Conservation (phyloP, 2,113 vertebrate species). For the Coreoperca whiteheadi region DNA sequence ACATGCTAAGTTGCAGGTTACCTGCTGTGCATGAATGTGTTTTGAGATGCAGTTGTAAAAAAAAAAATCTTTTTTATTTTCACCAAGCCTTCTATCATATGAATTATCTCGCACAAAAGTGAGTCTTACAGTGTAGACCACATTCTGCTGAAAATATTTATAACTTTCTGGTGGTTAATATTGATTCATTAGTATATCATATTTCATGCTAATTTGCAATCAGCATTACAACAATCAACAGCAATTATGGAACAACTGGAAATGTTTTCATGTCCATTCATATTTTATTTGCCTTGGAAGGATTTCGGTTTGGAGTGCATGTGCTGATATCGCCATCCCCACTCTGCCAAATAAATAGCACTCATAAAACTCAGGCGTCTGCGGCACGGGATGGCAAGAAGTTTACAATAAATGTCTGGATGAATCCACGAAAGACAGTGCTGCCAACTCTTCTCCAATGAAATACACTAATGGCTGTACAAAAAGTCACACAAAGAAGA, state of each 20-base stretch:
- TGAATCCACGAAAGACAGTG: slow-evolving; percentile 71
- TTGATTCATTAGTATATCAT: slow-evolving; percentile 28
- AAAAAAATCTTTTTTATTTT: background rate
- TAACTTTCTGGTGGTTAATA: background rate
- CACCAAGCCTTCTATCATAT: background rate
- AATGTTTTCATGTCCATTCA: slow-evolving; percentile 57
- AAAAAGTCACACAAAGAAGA: slow-evolving; percentile 59
- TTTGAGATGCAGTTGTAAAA: background rate
- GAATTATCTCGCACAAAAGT: background rate
- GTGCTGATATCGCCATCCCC: slow-evolving; percentile 60
- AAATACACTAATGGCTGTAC: slow-evolving; percentile 74
- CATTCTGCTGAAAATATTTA: slow-evolving; percentile 2
- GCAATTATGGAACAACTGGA: slow-evolving; percentile 67
- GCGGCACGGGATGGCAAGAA: slow-evolving; percentile 73
- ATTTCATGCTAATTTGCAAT: slow-evolving; percentile 44
- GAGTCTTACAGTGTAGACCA: background rate
- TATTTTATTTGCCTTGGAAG: slow-evolving; percentile 74
- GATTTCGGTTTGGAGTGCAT: slow-evolving; percentile 49
- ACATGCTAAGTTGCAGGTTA: background rate
- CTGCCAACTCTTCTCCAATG: slow-evolving; percentile 73
- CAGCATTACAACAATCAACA: slow-evolving; percentile 45
- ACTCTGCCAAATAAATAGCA: slow-evolving; percentile 74
- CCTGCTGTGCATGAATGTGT: background rate
- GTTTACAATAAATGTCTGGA: slow-evolving; percentile 79
- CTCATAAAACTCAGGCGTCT: slow-evolving; percentile 76